phyloP scores from a whole-genome alignment of 2,113 vertebrate genomes.

The Antennarius striatus region DNA sequence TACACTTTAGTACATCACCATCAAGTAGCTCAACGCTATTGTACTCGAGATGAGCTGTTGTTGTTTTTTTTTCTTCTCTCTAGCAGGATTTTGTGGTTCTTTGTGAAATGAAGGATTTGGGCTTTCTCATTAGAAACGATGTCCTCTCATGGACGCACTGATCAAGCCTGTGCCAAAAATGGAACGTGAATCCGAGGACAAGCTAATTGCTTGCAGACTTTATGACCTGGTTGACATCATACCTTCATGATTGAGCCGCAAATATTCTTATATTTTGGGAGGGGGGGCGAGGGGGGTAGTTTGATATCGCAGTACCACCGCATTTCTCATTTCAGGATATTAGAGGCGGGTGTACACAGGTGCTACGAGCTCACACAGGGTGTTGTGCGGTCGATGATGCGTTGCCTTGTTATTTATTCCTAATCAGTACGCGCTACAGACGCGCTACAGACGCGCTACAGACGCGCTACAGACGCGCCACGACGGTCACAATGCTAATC shows the following conservation, averaged over 20 bases:
- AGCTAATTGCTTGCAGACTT: slow-evolving; percentile 50
- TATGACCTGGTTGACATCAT: slow-evolving; percentile 60
- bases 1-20: slow-evolving; percentile 49
- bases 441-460: slow-evolving; percentile 36
- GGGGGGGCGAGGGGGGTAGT: slow-evolving; percentile 23
- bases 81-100: slow-evolving; percentile 25
- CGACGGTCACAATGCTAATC: slow-evolving; percentile 5
- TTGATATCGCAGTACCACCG: slow-evolving; percentile 62
- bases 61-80: neutral
- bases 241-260: slow-evolving; percentile 45
- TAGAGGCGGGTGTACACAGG: slow-evolving; percentile 63
- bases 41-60: slow-evolving; percentile 39
- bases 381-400: slow-evolving; percentile 50
- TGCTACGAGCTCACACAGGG: slow-evolving; percentile 54
- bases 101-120: slow-evolving; percentile 30
- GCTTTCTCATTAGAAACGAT: slow-evolving; percentile 53
- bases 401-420: slow-evolving; percentile 55
- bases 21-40: slow-evolving; percentile 51
- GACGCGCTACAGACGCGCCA: slow-evolving; percentile 46
- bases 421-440: slow-evolving; percentile 50
- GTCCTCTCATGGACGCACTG: slow-evolving; percentile 48
- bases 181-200: slow-evolving; percentile 19
- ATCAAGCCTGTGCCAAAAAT: slow-evolving; percentile 32
- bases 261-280: slow-evolving; percentile 51
- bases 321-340: slow-evolving; percentile 63